Base-by-base conservation (phyloP, 2,888 invertebrate species). In the Xestia c-nigrum region DNA sequence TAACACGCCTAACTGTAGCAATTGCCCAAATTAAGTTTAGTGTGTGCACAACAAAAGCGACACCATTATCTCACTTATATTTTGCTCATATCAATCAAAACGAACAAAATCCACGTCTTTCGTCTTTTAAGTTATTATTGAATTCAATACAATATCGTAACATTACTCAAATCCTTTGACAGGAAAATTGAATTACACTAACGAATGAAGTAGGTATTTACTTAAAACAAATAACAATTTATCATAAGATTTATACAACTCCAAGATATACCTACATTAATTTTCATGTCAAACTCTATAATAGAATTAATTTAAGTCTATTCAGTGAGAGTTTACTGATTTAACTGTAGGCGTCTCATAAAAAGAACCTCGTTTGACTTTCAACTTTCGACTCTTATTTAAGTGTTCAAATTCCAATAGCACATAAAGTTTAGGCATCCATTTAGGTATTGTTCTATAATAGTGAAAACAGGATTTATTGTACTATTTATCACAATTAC, bases 71-170 rank as follows among this genome's bases (percentile, higher is more conserved):
- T 19, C 59, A 55, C 14, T 59, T 38, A 46, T 21, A 66, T 46
- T 52, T 52, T 0, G n/a, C 16, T 47, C 47, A 19, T 81, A 81
- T 68, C 67, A 64, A 79, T 82, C 82, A 82, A 81, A 78, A 12
- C 19, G 10, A 43, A 7, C 4, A 12, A 40, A 76, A 61, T 38
- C 61, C 19, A 5, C 24, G 24, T 21, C 19, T 40, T 38, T 43
- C 24, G 24, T 21, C 19, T 40, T 38, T 43, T 21, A 64, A 81
- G 24, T 79, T 64, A 46, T 38, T 57, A 79, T 52, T 64, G 24
- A 76, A 64, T 57, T 21, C 4, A 46, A 40, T n/a, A 43, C 40
- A 67, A 74, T 61, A 81, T 46, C 21, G 38, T 14, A 74, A n/a
- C 10, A 63, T 61, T 81, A 81, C 24, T 79, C 75, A 81, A 79